Percentiles rank a stretch among this genome's conserved stretches.
Conservation (phyloP, 2,888 invertebrate species). For the Lepidocyrtoides sp. region DNA sequence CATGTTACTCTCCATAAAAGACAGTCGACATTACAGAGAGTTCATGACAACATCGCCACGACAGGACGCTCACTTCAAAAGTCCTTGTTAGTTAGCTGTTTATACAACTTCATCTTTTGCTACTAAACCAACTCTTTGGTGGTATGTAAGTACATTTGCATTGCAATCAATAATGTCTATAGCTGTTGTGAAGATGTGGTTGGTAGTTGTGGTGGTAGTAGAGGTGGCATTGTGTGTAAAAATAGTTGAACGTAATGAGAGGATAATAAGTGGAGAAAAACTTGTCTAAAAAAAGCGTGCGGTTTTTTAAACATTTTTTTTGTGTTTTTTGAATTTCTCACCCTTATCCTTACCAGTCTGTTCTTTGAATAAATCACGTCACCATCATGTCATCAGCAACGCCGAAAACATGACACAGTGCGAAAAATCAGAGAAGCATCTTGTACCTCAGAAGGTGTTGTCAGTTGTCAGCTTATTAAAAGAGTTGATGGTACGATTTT, state of each 20-base stretch:
- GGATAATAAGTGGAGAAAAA: constrained; percentile 37
- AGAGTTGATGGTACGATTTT: constrained; percentile 19
- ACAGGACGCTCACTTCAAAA: constrained; percentile 64
- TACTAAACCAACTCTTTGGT: constrained; percentile 1
- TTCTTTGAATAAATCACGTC: constrained; percentile 47
- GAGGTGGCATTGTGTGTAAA: not conserved
- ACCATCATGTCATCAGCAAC: not conserved
- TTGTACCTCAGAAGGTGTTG: constrained; percentile 40
- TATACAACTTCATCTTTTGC: constrained; percentile 27
- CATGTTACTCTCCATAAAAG: constrained; percentile 42
- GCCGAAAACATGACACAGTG: not conserved
- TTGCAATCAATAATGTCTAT: not conserved
- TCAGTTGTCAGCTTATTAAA: constrained; percentile 53
- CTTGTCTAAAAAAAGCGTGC: constrained; percentile 52
- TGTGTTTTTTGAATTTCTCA: not conserved
- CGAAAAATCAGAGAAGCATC: constrained; percentile 7
- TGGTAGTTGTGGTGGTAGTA: constrained; percentile 4
- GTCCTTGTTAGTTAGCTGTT: constrained; percentile 66
- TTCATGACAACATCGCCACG: constrained; percentile 60
- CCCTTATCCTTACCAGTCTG: not conserved
- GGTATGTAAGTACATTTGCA: constrained; percentile 3
- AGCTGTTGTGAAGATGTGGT: not conserved
- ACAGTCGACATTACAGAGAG: constrained; percentile 62
- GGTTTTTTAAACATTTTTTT: constrained; percentile 24
- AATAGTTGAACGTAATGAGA: constrained; percentile 36